These are phyloP conservation scores for Anguilla japonica DNA, from an alignment of 2,113 vertebrate genomes.

Conservation along the genomic window DNA sequence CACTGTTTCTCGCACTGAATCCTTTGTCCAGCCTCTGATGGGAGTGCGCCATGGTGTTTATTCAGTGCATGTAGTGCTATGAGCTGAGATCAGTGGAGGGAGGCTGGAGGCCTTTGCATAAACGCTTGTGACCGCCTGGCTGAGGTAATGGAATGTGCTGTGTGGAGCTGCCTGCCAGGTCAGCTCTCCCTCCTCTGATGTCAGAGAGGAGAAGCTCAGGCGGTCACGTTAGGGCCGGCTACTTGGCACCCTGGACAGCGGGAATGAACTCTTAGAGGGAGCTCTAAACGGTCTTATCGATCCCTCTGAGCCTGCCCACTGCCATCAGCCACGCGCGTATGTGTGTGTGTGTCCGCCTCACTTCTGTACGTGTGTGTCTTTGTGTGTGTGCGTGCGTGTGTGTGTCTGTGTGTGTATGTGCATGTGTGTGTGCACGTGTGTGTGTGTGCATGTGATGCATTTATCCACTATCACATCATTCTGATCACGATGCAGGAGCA, in stretches of 20 bases:
- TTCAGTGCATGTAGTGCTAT: slow-evolving; percentile 7
- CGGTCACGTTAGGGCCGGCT: background rate
- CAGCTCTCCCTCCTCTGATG: slow-evolving; percentile 38
- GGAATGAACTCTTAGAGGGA: slow-evolving; percentile 50
- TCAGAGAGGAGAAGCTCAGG: background rate
- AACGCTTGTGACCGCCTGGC: slow-evolving; percentile 38
- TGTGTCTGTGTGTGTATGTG: background rate
- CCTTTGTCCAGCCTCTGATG: slow-evolving; percentile 12
- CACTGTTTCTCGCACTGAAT: slow-evolving; percentile 22
- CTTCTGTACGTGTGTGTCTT: slow-evolving; percentile 19
- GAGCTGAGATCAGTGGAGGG: slow-evolving; percentile 33
- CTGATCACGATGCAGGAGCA: background rate
- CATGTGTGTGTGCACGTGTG: background rate
- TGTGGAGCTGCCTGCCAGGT: slow-evolving; percentile 36
- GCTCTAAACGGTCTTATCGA: slow-evolving; percentile 52
- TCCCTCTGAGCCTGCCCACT: slow-evolving; percentile 38
- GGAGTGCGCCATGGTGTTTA: background rate
- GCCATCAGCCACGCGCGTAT: slow-evolving; percentile 44
- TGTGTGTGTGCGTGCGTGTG: slow-evolving; percentile 18
- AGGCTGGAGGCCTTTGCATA: background rate
- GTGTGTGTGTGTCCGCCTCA: slow-evolving; percentile 50
- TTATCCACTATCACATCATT: background rate
- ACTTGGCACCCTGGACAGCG: slow-evolving; percentile 18
- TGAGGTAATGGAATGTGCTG: slow-evolving; percentile 24
- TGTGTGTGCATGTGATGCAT: background rate